Percentiles rank a stretch among this genome's conserved stretches.
Evolutionary conservation across 2,113 vertebrate genomes (phyloP).

Genomic region (Ctenodactylus gundi): DNA sequence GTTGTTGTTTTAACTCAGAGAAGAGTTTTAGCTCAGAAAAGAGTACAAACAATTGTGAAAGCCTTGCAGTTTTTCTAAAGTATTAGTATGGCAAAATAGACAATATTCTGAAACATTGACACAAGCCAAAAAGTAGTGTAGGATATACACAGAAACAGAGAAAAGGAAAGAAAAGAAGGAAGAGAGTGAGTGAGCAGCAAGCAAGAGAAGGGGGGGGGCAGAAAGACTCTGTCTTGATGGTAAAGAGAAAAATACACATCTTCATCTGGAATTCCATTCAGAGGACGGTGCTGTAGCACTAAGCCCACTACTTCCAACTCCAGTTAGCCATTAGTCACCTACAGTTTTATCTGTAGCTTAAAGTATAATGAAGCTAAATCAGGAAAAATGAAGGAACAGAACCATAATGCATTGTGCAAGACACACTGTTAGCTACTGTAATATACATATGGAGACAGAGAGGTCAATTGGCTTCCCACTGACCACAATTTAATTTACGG

Average conservation of each 20-base stretch:
- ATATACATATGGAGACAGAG: background rate
- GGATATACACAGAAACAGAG: background rate
- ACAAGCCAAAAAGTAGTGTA: background rate
- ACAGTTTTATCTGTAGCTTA: background rate
- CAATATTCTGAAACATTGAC: background rate
- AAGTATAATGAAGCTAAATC: background rate
- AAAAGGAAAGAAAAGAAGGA: fast-evolving
- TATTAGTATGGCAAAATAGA: background rate
- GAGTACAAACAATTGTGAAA: no score
- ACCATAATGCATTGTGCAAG: background rate
- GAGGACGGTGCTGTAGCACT: background rate
- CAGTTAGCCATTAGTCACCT: background rate
- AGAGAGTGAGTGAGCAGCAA: no score
- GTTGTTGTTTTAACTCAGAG: background rate
- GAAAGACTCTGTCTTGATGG: no score
- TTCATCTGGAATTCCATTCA: background rate
- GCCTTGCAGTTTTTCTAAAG: background rate
- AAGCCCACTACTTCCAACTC: background rate
- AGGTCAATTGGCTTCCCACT: background rate
- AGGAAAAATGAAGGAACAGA: background rate
- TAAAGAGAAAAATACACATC: background rate
- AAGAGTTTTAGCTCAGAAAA: background rate
- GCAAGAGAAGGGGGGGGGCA: no score
- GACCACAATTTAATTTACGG: background rate
- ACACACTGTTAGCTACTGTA: background rate